Evolutionary conservation across 2,797 vertebrate genomes (phyloP).

Genomic region (Lacerta viridis): DNA sequence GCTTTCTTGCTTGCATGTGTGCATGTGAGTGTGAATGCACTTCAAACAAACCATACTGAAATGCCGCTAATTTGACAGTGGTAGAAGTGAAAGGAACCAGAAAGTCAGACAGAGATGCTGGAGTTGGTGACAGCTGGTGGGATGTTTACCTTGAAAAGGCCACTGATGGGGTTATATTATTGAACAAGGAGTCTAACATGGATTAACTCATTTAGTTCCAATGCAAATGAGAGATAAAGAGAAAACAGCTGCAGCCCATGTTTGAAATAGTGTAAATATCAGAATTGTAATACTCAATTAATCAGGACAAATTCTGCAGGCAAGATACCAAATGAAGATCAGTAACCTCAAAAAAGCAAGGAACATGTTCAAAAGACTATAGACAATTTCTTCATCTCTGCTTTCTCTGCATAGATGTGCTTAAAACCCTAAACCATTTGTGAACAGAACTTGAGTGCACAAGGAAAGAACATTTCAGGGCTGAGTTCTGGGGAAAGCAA

Average conservation of each 20-base stretch:
- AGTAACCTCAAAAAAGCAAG: background rate
- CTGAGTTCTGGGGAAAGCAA: slow-evolving; percentile 27
- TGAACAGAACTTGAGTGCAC: slow-evolving; percentile 1
- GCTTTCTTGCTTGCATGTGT: slow-evolving; percentile 7
- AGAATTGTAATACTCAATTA: background rate
- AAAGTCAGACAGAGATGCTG: slow-evolving; percentile 51
- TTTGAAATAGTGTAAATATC: slow-evolving; percentile 55
- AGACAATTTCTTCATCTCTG: background rate
- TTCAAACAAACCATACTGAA: slow-evolving; percentile 41
- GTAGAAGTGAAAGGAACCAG: slow-evolving; percentile 66
- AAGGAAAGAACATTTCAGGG: slow-evolving; percentile 13
- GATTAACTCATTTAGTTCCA: slow-evolving; percentile 53
- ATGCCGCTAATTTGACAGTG: slow-evolving; percentile 66
- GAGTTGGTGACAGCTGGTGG: slow-evolving; percentile 61
- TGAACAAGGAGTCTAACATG: slow-evolving; percentile 55
- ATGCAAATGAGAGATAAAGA: slow-evolving; percentile 46
- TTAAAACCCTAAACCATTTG: slow-evolving; percentile 22
- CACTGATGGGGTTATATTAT: slow-evolving; percentile 47
- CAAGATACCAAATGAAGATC: slow-evolving; percentile 10
- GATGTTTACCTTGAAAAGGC: slow-evolving; percentile 66
- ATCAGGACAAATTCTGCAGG: slow-evolving; percentile 17
- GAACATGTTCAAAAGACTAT: slow-evolving; percentile 3
- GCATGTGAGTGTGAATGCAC: background rate
- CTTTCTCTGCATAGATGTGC: background rate
- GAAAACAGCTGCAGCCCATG: slow-evolving; percentile 46